Percentiles rank a stretch among this genome's conserved stretches.
phyloP scores from a whole-genome alignment of 1,140 invertebrate genomes.

The Drosophila arizonae region DNA sequence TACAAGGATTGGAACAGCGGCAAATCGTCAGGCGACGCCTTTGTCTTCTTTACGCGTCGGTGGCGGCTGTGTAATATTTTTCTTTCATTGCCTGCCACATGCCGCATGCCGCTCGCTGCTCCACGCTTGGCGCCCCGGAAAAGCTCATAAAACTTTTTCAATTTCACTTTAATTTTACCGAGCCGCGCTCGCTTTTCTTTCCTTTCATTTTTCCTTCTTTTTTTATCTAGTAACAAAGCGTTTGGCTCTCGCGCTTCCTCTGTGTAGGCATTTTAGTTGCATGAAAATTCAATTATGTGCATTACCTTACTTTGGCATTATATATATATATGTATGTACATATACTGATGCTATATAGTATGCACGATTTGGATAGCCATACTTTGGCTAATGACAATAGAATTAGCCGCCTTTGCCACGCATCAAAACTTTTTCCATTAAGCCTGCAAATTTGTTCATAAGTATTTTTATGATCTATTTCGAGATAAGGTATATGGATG shows the following conservation, averaged over 20 bases:
- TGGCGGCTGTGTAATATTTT: constrained; percentile 74
- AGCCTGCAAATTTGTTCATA: constrained; percentile 40
- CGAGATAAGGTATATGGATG: not conserved
- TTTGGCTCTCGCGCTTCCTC: constrained; percentile 35
- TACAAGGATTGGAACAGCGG: constrained; percentile 24
- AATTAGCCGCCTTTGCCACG: constrained; percentile 65
- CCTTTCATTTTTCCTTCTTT: constrained; percentile 33
- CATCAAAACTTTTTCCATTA: constrained; percentile 79
- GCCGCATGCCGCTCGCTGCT: constrained; percentile 7
- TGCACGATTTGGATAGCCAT: constrained; percentile 22
- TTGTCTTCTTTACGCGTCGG: constrained; percentile 76
- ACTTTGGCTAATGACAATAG: constrained; percentile 71
- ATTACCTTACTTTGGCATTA: constrained; percentile 55
- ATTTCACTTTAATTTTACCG: constrained; percentile 80
- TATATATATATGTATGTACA: constrained; percentile 3
- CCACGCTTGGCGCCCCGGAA: constrained; percentile 50
- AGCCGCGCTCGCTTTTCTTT: constrained; percentile 31
- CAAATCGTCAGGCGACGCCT: constrained; percentile 43
- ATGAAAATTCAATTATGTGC: constrained; percentile 82
- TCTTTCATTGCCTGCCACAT: constrained; percentile 54
- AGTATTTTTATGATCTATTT: constrained; percentile 14
- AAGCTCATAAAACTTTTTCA: constrained; percentile 82
- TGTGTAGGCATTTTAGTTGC: constrained; percentile 69
- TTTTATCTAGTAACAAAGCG: constrained; percentile 67
- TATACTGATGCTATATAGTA: constrained; percentile 24